These are phyloP conservation scores for Drosophila colorata DNA, from an alignment of 2,888 invertebrate genomes.

Conservation along the genomic window DNA sequence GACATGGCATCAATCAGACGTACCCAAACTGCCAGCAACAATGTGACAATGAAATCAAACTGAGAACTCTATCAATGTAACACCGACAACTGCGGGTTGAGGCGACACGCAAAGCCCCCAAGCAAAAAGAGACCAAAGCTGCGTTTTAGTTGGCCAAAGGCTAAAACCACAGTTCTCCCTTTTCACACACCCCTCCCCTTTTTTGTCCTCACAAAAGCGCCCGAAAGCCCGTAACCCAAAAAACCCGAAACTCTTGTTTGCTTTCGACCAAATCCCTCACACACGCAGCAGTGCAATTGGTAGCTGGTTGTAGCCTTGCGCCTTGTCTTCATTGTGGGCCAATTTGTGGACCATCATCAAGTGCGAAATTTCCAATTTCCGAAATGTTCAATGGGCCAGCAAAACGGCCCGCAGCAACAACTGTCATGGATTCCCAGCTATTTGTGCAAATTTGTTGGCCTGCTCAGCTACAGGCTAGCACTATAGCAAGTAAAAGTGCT, in stretches of 20 bases:
- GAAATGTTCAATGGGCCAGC: conserved; percentile 86
- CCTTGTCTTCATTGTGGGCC: conserved; percentile 70
- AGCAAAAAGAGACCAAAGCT: conserved; percentile 26
- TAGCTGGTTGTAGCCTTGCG: conserved; percentile 9
- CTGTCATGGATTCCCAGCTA: conserved; percentile 59
- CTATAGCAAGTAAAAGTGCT: conserved; percentile 4
- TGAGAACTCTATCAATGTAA: conserved; percentile 40
- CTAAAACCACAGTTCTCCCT: conserved; percentile 51
- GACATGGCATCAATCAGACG: conserved; percentile 66
- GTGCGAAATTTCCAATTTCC: conserved; percentile 86
- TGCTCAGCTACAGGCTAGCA: conserved; percentile 32
- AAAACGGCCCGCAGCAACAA: conserved; percentile 72
- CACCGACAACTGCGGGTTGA: conserved; percentile 28
- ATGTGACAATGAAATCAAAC: conserved; percentile 77
- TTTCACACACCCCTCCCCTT: not conserved
- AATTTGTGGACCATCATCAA: conserved; percentile 80
- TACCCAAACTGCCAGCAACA: conserved; percentile 53
- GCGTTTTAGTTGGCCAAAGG: conserved; percentile 56
- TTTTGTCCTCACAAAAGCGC: conserved; percentile 13
- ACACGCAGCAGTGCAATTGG: conserved; percentile 28
- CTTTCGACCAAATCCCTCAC: conserved; percentile 28
- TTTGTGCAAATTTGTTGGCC: conserved; percentile 64
- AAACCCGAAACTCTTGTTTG: conserved; percentile 38
- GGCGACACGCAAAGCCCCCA: conserved; percentile 5
- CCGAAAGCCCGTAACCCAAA: conserved; percentile 19